These are phyloP conservation scores for Himalopsyche phryganea DNA, from an alignment of 1,140 invertebrate genomes.

Conservation along the genomic window DNA sequence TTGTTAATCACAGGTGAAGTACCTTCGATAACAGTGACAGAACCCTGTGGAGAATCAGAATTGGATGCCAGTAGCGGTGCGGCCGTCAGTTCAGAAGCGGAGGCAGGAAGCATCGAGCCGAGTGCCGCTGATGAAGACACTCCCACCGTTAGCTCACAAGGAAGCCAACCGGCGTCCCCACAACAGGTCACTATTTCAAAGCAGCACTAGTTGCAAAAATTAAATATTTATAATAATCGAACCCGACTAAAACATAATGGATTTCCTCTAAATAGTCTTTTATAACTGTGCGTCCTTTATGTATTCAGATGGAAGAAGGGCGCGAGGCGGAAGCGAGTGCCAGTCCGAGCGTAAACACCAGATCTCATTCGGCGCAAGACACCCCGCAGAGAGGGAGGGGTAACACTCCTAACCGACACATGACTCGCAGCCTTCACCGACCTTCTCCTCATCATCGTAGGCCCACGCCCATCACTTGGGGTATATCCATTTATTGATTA, in stretches of 20 bases:
- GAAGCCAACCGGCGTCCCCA: conserved; percentile 47
- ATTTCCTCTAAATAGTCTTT: no score
- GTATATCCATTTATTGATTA: neutral
- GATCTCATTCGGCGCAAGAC: neutral
- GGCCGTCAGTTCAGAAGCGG: conserved; percentile 9
- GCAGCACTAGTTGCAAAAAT: no score
- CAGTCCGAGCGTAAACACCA: conserved; percentile 37
- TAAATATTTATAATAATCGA: no score
- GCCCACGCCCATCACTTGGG: conserved; percentile 34
- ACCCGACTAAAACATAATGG: no score
- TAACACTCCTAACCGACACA: conserved; percentile 32
- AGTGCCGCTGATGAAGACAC: conserved; percentile 45
- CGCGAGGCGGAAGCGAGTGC: conserved; percentile 65
- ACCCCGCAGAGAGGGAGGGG: conserved; percentile 32
- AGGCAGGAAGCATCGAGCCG: conserved; percentile 34
- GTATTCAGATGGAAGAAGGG: conserved; percentile 60
- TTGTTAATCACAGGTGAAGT: conserved; percentile 18
- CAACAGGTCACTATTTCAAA: conserved; percentile 45
- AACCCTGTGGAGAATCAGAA: conserved; percentile 3
- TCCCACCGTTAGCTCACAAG: conserved; percentile 49
- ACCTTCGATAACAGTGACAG: conserved; percentile 23
- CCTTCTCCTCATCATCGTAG: conserved; percentile 14
- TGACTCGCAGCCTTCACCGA: conserved; percentile 7
- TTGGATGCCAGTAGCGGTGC: neutral
- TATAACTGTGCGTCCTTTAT: no score